Base-by-base conservation (phyloP, 1,140 invertebrate genomes). In the Drosophila novamexicana region DNA sequence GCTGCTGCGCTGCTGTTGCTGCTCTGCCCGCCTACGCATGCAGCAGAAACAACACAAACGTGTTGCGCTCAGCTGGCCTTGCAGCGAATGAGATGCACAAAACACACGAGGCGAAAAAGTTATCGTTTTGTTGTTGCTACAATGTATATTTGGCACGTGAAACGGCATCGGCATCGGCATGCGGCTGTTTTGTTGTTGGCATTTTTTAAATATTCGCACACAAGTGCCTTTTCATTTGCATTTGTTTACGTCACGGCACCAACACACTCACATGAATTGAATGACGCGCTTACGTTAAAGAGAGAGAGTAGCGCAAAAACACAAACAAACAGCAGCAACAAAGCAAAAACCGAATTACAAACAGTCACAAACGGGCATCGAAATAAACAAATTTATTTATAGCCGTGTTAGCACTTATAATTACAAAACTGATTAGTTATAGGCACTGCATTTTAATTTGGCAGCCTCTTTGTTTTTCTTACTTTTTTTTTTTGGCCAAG, bases 31-130 rank as follows among this genome's bases (percentile, higher is more conserved):
- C 75, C 75, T 75, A 77, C 72, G 75, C 75, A 75, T 66, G 64
- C 56, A 61, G 29, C 57, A 59, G 64, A 37, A 50, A 40, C 47
- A 75, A 82, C 79, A 88, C 82, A 85, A 85, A 85, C 82, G 82
- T 85, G 82, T 85, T 85, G 82, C 82, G 82, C 82, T 82, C 82
- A 85, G 82, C 82, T 85, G 81, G 81, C 79, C 58, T 69, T 70
- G 65, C 57, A 78, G 79, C 78, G 79, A 85, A 85, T 86, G 67
- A 66, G 71, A 56, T 56, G 75, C 82, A 66, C 83, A 85, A 88
- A 85, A 68, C 83, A 76, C 67, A 85, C 62, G 64, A 67, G 32
- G 22, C 57, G 49, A 64, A 69, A 69, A 64, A 69, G 61, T 77
- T 58, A 79, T 62, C 53, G 71, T 14, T 61, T 47, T 69, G 37